A percentile compares a stretch with the other conserved stretches of the same genome.
phyloP scores from a whole-genome alignment of 1,140 invertebrate species.

The Argopecten irradians region DNA sequence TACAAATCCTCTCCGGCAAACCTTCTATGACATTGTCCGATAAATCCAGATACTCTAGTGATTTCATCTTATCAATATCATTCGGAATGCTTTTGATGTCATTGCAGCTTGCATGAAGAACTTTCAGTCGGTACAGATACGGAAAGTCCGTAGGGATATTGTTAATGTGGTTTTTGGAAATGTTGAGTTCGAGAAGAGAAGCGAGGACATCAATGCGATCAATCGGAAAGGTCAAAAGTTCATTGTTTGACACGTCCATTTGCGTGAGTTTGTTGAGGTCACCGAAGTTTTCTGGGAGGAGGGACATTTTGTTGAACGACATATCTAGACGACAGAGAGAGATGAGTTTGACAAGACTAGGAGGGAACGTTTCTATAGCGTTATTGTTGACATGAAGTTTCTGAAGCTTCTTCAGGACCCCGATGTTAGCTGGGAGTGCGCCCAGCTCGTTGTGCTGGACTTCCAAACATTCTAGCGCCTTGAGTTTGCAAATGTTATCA shows the following conservation, averaged over 20 bases:
- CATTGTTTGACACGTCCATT: conserved; percentile 71
- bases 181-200: conserved; percentile 66
- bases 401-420: conserved; percentile 61
- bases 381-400: conserved; percentile 64
- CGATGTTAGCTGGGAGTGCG: conserved; percentile 61
- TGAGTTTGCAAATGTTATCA: conserved; percentile 67
- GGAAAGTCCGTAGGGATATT: conserved; percentile 72
- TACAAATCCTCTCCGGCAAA: conserved; percentile 73
- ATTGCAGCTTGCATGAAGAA: conserved; percentile 61
- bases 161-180: conserved; percentile 73
- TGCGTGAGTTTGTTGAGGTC: conserved; percentile 65
- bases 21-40: conserved; percentile 72
- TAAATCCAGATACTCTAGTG: conserved; percentile 68
- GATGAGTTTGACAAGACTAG: conserved; percentile 59
- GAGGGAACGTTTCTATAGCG: conserved; percentile 58
- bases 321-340: conserved; percentile 68
- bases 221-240: conserved; percentile 69
- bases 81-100: conserved; percentile 65
- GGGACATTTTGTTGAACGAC: conserved; percentile 66
- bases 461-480: conserved; percentile 61
- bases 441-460: conserved; percentile 65
- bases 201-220: conserved; percentile 73
- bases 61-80: conserved; percentile 67
- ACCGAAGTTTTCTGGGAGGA: conserved; percentile 72
- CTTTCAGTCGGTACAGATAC: conserved; percentile 70